Base-by-base conservation (phyloP, 2,888 invertebrate species). In the Coelinius sp. region DNA sequence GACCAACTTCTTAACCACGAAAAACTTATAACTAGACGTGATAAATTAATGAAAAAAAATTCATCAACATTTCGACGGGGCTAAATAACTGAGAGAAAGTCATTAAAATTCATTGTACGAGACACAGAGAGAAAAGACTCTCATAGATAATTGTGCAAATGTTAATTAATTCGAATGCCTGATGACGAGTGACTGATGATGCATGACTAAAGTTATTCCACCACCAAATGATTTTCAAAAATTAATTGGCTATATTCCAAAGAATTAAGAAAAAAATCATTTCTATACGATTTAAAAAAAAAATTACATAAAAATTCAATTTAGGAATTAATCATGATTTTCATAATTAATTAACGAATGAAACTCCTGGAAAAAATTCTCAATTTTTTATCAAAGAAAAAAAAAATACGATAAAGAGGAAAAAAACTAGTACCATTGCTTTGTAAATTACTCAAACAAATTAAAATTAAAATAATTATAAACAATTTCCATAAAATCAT, bases 1-100 rank as follows among this genome's bases (percentile, higher is more conserved):
- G 77, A 81, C 80, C 80, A 81, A 80, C 73, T 78, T 77, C 73
- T 76, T 75, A 70, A 79, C 70, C 72, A 77, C 76, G 75, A 75
- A 68, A 41, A 73, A 22, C 35, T 27, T 56, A 64, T 41, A 12
- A 7, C 20, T 64, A 44, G 64, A 64, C 31, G 10, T 65, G 24
- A n/a, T n/a, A n/a, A n/a, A 67, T 27, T 56, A 59, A 68, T 35
- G 52, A 20, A 31, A 44, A 44, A 73, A 64, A 69, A 52, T 72
- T 63, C n/a, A n/a, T n/a, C n/a, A n/a, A n/a, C n/a, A 68, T 75
- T 59, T 71, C 20, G 44, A 67, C 44, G 68, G 46, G 41, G 69
- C 53, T 27, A 70, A 62, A 44, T 68, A 59, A 44, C 27, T 56
- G 41, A 38, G 12, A 35, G 5, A 56, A 56, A 41, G 8, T 46